Percentiles rank a stretch among this genome's conserved stretches.
phyloP scores from a whole-genome alignment of 2,797 vertebrate species.

The Epinephelus awoara region DNA sequence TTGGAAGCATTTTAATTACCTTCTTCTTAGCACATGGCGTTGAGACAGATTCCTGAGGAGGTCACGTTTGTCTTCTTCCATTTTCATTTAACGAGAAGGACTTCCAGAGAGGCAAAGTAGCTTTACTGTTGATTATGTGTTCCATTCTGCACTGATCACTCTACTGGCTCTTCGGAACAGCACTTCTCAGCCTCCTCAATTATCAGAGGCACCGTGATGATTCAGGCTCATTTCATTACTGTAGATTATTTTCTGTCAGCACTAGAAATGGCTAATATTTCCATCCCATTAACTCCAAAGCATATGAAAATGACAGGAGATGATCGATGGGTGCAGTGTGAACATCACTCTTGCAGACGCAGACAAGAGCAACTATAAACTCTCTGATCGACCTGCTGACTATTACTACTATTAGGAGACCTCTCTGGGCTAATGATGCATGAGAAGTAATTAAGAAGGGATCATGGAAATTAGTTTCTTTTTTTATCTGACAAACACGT shows the following conservation, averaged over 20 bases:
- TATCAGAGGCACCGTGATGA: conserved; percentile 33
- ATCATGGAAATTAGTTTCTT: conserved; percentile 59
- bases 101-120: conserved; percentile 20
- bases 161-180: conserved; percentile 24
- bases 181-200: conserved; percentile 46
- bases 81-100: conserved; percentile 45
- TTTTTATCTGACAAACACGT: conserved; percentile 55
- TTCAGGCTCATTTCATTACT: conserved; percentile 49
- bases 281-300: conserved; percentile 68
- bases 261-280: conserved; percentile 62
- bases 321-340: conserved; percentile 42
- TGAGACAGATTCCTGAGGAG: conserved; percentile 20
- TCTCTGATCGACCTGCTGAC: conserved; percentile 45
- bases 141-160: conserved; percentile 34
- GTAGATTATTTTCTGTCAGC: conserved; percentile 57
- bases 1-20: conserved; percentile 51
- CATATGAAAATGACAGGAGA: conserved; percentile 45
- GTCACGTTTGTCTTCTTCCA: conserved; percentile 28
- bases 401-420: conserved; percentile 54
- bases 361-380: conserved; percentile 38
- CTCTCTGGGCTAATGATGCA: conserved; percentile 70
- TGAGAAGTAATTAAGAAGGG: conserved; percentile 66
- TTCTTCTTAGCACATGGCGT: conserved; percentile 1
- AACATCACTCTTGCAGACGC: conserved; percentile 42
- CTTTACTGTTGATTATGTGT: conserved; percentile 44